These are phyloP conservation scores for Chamaetylas fuelleborni DNA, from an alignment of 2,113 vertebrate species.

Conservation along the genomic window DNA sequence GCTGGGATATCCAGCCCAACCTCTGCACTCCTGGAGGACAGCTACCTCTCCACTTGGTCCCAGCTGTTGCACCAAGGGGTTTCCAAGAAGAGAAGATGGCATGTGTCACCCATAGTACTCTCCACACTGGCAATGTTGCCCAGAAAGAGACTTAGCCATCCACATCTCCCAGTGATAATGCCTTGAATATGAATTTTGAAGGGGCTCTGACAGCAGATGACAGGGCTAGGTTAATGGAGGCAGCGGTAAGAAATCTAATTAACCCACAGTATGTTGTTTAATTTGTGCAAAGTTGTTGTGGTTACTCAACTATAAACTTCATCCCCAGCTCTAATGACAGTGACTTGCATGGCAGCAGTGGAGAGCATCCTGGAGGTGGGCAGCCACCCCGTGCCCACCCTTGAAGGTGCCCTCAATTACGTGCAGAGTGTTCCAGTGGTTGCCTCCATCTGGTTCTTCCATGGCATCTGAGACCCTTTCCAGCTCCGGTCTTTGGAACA, in stretches of 20 bases:
- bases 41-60: neutral
- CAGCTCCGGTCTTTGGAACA: neutral
- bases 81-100: neutral
- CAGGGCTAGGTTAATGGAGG: constrained; percentile 12
- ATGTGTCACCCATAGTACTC: neutral
- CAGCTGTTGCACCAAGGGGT: neutral
- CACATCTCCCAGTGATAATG: neutral
- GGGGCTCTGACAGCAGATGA: neutral
- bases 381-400: neutral
- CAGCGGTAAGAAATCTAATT: constrained; percentile 47
- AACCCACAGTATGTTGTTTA: constrained; percentile 50
- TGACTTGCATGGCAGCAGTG: neutral
- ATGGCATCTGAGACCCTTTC: neutral
- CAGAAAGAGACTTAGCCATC: neutral
- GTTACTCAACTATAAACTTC: constrained; percentile 50
- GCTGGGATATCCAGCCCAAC: neutral
- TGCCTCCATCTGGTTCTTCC: constrained; percentile 55
- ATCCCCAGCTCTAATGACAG: constrained; percentile 14
- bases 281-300: constrained; percentile 60
- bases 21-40: neutral
- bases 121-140: neutral
- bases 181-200: neutral
- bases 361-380: neutral
- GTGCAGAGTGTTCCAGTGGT: neutral
- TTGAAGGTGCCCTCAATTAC: constrained; percentile 58